Percentiles rank a stretch among this genome's conserved stretches.
Conservation (phyloP, 37 sponge, comb jelly and placozoan species). For the Mnemiopsis leidyi region DNA sequence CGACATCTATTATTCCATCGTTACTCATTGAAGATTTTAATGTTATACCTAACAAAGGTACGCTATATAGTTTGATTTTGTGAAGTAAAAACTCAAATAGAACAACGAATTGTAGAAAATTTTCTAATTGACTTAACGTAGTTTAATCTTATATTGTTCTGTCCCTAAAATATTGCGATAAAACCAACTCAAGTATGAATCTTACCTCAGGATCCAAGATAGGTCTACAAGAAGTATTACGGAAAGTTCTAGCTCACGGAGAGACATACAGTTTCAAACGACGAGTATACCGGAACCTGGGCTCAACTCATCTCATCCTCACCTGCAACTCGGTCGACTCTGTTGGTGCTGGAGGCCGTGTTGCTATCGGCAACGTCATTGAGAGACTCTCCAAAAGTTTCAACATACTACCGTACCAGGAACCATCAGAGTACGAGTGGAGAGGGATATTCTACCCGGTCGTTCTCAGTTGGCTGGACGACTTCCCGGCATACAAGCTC, state of each 20-base stretch:
- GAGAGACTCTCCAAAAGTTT: conserved; percentile 27
- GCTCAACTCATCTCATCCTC: conserved; percentile 26
- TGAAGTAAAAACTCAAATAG: too few relatives aligned
- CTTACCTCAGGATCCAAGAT: conserved; percentile 25
- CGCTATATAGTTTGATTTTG: too few relatives aligned
- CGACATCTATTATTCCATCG: not conserved
- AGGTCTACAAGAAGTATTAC: conserved; percentile 11
- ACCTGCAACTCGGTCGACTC: conserved; percentile 50
- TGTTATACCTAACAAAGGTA: conserved; percentile 56
- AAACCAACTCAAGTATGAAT: not conserved
- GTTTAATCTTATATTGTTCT: too few relatives aligned
- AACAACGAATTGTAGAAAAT: too few relatives aligned
- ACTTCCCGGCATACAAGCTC: conserved; percentile 48
- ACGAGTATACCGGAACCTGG: conserved; percentile 42
- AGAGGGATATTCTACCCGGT: conserved; percentile 49
- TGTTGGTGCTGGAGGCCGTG: conserved; percentile 7
- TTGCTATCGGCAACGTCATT: conserved; percentile 27
- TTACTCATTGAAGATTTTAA: conserved; percentile 54
- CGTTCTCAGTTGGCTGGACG: conserved; percentile 49
- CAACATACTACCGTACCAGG: conserved; percentile 23
- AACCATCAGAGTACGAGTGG: conserved; percentile 6
- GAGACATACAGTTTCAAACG: conserved; percentile 63
- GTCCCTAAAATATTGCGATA: too few relatives aligned
- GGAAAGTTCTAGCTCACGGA: conserved; percentile 42
- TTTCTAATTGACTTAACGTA: too few relatives aligned